Evolutionary conservation across 2,888 invertebrate species (phyloP).

Genomic region (Hipparchia sbordonii): DNA sequence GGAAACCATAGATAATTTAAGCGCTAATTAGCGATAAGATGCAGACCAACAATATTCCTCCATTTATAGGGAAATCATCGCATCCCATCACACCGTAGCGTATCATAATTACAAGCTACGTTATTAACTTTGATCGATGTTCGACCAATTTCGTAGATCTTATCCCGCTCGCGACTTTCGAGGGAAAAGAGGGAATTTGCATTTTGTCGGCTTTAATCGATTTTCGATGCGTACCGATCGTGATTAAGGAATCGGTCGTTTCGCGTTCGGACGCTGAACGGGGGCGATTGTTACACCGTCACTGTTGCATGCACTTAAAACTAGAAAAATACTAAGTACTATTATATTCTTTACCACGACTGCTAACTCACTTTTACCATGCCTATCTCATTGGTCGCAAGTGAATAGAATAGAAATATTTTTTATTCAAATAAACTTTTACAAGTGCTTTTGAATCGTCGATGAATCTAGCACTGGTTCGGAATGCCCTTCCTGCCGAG

Average conservation of each 20-base stretch:
- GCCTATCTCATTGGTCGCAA: too few species aligned
- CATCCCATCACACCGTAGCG: constrained; percentile 25
- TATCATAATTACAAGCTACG: constrained; percentile 34
- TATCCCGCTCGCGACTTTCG: constrained; percentile 37
- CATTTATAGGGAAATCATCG: constrained; percentile 19
- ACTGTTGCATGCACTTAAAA: not conserved
- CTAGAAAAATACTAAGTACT: too few species aligned
- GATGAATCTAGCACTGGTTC: too few species aligned
- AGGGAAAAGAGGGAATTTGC: constrained; percentile 40
- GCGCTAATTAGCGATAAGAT: constrained; percentile 7
- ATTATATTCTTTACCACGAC: too few species aligned
- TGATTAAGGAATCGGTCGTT: constrained; percentile 44
- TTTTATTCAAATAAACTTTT: too few species aligned
- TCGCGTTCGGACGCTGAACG: constrained; percentile 27
- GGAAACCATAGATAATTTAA: not conserved
- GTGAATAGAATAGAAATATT: too few species aligned
- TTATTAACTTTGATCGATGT: constrained; percentile 39
- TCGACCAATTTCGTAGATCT: constrained; percentile 39
- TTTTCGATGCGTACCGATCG: constrained; percentile 44
- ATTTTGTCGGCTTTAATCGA: constrained; percentile 45
- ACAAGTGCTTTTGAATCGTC: too few species aligned
- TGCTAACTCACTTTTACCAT: too few species aligned
- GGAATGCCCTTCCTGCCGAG: too few species aligned
- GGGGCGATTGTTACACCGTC: constrained; percentile 27
- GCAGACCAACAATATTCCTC: not conserved